Evolutionary conservation across 2,888 invertebrate species (phyloP).

Genomic region (Cerastis rubricosa): DNA sequence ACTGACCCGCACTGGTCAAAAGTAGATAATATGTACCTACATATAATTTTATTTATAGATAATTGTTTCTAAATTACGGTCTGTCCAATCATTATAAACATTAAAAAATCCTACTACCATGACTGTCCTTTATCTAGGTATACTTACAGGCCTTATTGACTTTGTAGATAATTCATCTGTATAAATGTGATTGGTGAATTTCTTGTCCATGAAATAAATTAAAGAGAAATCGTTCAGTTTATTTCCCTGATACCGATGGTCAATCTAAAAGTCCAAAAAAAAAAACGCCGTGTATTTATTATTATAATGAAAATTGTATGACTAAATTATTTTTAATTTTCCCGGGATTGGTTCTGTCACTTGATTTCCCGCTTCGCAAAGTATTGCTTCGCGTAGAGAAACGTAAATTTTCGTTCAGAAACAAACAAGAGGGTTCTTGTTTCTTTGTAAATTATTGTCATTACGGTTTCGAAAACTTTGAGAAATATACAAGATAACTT

Average conservation of each 20-base stretch:
- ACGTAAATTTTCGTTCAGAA: slow-evolving; percentile 52
- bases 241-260: not conserved
- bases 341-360: slow-evolving; percentile 2
- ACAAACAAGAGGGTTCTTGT: not conserved
- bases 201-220: not conserved
- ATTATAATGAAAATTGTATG: not conserved
- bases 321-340: not conserved
- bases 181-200: not conserved
- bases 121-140: not conserved
- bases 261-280: not conserved
- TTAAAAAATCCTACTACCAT: not conserved
- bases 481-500: no score
- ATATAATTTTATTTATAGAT: no score
- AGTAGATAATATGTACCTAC: no score
- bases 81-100: not conserved
- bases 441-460: not conserved
- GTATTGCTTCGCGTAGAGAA: slow-evolving; percentile 30
- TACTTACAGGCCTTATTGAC: not conserved
- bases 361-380: slow-evolving; percentile 8
- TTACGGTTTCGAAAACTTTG: not conserved
- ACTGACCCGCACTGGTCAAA: no score
- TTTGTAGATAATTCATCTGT: not conserved
- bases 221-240: not conserved
- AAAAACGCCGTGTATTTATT: not conserved
- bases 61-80: no score